Base-by-base conservation (phyloP, 2,888 invertebrate species). In the Frankliniella intonsa region DNA sequence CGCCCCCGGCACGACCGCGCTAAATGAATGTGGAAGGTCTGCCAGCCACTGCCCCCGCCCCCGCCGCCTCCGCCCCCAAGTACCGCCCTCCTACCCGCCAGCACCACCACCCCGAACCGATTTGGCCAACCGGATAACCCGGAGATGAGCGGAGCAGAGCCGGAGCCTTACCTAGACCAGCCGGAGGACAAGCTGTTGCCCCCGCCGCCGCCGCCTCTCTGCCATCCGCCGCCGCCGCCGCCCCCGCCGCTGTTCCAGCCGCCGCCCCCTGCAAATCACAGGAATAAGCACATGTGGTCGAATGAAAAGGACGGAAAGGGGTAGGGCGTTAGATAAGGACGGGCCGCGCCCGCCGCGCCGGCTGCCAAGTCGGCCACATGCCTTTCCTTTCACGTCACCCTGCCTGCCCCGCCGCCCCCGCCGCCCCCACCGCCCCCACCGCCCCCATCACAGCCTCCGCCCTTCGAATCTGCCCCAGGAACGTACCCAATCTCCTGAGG, bases 171-270 rank as follows among this genome's bases (percentile, higher is more conserved):
- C 69, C 69, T 76, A 22, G 69, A 76, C 69, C 69, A 76, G 9
- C 69, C 69, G 12, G 69, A 76, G 22, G 69, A 25, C 69, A 76
- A 25, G 69, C 69, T 76, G 69, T 76, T 76, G 22, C 69, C 69
- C 8, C 69, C 25, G 62, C 69, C 22, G 22, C 69, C 22, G 25
- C 69, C 69, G 12, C 25, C 69, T 25, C 69, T 76, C 69, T 76
- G 69, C 69, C 69, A 22, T 1, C 69, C 69, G 2, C 69, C 69
- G 69, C 69, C 69, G 69, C 69, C 69, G 25, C 69, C 25, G 25
- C 69, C 69, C 1, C 69, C 69, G 25, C 25, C 25, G 69, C 69
- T 25, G 69, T 76, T 76, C 69, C 69, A 76, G 69, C 69, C 69
- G 25, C 69, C 69, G 10, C 69, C 69, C 25, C 69, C 69, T 76